These are phyloP conservation scores for Tokudaia muenninki DNA, from an alignment of 2,797 vertebrate species.

Conservation along the genomic window DNA sequence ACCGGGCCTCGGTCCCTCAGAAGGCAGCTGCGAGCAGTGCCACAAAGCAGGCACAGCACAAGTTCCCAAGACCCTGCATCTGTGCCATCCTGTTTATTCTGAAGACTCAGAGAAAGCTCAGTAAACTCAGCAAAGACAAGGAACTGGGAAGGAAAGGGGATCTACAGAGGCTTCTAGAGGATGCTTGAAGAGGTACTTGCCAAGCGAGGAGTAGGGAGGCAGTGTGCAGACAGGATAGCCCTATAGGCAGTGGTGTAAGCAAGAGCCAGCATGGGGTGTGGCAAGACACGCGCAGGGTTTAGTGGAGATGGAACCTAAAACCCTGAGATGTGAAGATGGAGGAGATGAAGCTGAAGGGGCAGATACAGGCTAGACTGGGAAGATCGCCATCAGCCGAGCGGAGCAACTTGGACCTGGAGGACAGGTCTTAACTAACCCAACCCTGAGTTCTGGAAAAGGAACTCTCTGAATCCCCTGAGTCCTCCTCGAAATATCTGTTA, in stretches of 20 bases:
- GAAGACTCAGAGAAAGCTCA: neutral
- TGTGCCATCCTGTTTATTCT: neutral
- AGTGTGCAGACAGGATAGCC: neutral
- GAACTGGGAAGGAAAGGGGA: too few relatives aligned
- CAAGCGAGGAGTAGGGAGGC: neutral
- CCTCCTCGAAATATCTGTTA: neutral
- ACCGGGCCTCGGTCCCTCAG: neutral
- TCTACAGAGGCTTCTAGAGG: neutral
- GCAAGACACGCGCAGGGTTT: accelerated
- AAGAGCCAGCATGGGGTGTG: accelerated
- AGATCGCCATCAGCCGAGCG: neutral
- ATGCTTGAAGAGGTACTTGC: neutral
- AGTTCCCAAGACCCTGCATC: neutral
- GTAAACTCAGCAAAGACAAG: neutral
- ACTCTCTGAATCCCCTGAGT: neutral
- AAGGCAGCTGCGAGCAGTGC: neutral
- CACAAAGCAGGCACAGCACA: neutral
- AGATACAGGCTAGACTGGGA: accelerated
- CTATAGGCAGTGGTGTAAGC: accelerated
- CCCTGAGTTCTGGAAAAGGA: neutral
- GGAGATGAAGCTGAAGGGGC: accelerated
- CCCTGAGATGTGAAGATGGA: accelerated
- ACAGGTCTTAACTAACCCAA: neutral
- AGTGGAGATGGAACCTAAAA: too few relatives aligned
- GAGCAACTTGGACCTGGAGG: neutral